phyloP scores from a whole-genome alignment of 2,888 invertebrate genomes.

The Chaetoderma sp. region DNA sequence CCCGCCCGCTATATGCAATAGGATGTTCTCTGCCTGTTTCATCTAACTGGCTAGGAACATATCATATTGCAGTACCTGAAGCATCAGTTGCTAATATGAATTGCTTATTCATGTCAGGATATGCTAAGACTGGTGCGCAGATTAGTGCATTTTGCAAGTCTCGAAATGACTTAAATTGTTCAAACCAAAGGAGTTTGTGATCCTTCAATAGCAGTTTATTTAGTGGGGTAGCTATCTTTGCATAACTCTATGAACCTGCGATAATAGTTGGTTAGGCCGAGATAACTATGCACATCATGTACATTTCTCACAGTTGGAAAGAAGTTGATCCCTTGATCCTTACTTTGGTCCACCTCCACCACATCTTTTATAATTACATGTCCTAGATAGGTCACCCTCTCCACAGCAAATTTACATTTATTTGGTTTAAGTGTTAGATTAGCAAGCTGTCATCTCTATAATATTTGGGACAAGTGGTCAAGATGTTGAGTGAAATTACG shows the following conservation, averaged over 20 bases:
- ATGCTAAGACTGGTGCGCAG: constrained; percentile 36
- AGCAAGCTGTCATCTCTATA: not conserved
- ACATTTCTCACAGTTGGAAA: constrained; percentile 34
- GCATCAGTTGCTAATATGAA: constrained; percentile 34
- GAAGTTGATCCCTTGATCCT: constrained; percentile 28
- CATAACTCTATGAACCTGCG: constrained; percentile 58
- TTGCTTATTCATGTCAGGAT: constrained; percentile 38
- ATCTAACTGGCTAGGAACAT: constrained; percentile 34
- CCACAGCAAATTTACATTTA: constrained; percentile 23
- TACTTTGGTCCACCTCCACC: too few relatives aligned
- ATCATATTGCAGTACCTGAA: constrained; percentile 33
- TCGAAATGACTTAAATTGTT: constrained; percentile 51
- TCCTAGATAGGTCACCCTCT: too few relatives aligned
- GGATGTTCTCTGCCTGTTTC: constrained; percentile 28
- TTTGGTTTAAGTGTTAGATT: constrained; percentile 14
- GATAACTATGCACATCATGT: constrained; percentile 32
- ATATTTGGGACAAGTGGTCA: constrained; percentile 8
- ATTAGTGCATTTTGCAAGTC: constrained; percentile 47
- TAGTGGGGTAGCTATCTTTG: constrained; percentile 51
- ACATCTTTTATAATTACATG: too few relatives aligned
- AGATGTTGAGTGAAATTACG: constrained; percentile 11
- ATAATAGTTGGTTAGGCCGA: constrained; percentile 60
- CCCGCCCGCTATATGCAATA: constrained; percentile 33
- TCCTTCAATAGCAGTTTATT: constrained; percentile 52
- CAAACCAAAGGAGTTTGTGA: constrained; percentile 47